Percentiles rank a stretch among this genome's conserved stretches.
These are phyloP conservation scores for Bergia puertoricense DNA, from an alignment of 92 coral and sea anemone species.

Conservation along the genomic window DNA sequence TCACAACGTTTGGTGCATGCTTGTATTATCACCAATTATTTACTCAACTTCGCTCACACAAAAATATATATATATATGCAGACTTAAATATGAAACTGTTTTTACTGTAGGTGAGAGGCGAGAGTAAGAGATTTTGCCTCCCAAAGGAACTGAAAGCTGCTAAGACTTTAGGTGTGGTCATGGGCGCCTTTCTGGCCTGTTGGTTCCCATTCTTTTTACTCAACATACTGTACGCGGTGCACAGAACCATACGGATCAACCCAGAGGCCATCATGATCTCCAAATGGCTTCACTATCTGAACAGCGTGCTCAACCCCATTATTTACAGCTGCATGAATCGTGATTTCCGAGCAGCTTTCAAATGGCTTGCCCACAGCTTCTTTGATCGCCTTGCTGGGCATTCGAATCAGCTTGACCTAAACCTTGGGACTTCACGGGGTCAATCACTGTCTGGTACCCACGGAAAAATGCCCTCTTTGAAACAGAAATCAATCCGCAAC, in stretches of 20 bases:
- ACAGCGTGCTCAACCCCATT: conserved; percentile 75
- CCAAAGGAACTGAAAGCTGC: conserved; percentile 97
- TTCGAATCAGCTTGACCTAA: conserved; percentile 8
- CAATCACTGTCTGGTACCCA: conserved; percentile 15
- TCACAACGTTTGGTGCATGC: no score
- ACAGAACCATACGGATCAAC: conserved; percentile 56
- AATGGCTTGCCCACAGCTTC: conserved; percentile 30
- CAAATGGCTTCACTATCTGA: conserved; percentile 81
- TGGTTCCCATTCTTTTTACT: conserved; percentile 95
- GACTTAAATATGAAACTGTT: no score
- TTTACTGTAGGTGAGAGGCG: conserved; percentile 63
- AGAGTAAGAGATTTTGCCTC: conserved; percentile 79
- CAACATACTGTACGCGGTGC: conserved; percentile 70
- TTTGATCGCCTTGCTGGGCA: conserved; percentile 22
- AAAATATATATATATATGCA: no score
- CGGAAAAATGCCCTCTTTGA: neutral
- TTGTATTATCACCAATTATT: no score
- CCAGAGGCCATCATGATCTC: conserved; percentile 67
- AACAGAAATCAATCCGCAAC: conserved; percentile 4
- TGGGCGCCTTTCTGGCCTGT: conserved; percentile 86
- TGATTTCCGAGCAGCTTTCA: conserved; percentile 79
- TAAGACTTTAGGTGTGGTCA: conserved; percentile 92
- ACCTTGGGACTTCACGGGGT: conserved; percentile 9
- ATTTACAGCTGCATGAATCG: conserved; percentile 76
- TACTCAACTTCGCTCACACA: no score